Percentiles rank a stretch among this genome's conserved stretches.
Conservation (phyloP, 53 echinoderm and acorn worm genomes). For the Antedon mediterranea region DNA sequence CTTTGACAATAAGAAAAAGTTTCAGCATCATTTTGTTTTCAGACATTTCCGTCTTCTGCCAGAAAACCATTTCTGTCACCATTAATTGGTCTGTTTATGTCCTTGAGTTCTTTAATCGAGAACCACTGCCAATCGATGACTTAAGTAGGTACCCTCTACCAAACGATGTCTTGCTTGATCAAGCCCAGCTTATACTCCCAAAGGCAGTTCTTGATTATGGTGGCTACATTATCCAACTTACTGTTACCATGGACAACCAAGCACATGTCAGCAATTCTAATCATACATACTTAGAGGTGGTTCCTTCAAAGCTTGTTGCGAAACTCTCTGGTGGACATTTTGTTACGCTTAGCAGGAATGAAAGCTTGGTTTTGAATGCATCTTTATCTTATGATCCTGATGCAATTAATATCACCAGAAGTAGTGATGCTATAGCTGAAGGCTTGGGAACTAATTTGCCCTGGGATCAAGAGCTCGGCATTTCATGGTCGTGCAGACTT, state of each 20-base stretch:
- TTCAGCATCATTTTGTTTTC: slow-evolving; percentile 28
- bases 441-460: background rate
- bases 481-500: slow-evolving; percentile 52
- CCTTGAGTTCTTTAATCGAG: slow-evolving; percentile 17
- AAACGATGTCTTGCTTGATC: slow-evolving; percentile 1
- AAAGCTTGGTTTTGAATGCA: slow-evolving; percentile 33
- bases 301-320: slow-evolving; percentile 32
- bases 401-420: background rate
- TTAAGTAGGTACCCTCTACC: slow-evolving; percentile 31
- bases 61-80: slow-evolving; percentile 7
- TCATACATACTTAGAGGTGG: slow-evolving; percentile 48
- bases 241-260: slow-evolving; percentile 38
- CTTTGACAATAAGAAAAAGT: slow-evolving; percentile 29
- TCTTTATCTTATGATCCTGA: slow-evolving; percentile 54
- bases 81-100: slow-evolving; percentile 33
- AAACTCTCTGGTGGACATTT: slow-evolving; percentile 35
- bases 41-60: slow-evolving; percentile 28
- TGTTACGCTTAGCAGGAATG: slow-evolving; percentile 30
- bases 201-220: slow-evolving; percentile 27
- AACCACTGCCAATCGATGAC: slow-evolving; percentile 36
- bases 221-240: slow-evolving; percentile 39
- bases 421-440: background rate
- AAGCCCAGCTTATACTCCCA: slow-evolving; percentile 29
- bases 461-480: slow-evolving; percentile 6
- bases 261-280: slow-evolving; percentile 38